Conservation (phyloP, 2,888 invertebrate species). For the Scaptomyza caliginosa region DNA sequence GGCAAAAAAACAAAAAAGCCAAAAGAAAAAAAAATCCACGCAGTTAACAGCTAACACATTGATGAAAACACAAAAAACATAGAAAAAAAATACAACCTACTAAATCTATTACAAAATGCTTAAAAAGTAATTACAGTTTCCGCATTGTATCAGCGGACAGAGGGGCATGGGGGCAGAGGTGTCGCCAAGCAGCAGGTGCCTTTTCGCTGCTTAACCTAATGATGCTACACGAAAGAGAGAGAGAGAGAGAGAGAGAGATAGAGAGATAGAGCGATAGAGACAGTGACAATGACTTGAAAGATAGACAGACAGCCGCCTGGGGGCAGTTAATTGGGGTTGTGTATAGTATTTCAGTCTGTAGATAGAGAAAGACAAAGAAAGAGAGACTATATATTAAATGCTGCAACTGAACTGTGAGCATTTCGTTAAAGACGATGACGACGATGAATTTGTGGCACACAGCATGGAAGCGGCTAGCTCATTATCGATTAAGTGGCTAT, state of each 20-base stretch:
- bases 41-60: constrained; percentile 45
- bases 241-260: background rate
- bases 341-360: constrained; percentile 2
- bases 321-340: constrained; percentile 33
- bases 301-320: constrained; percentile 6
- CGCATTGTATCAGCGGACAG: constrained; percentile 51
- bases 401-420: constrained; percentile 29
- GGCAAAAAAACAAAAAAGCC: constrained; percentile 14
- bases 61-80: constrained; percentile 17
- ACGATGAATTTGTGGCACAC: constrained; percentile 14
- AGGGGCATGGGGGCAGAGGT: constrained; percentile 4
- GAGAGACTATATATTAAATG: constrained; percentile 13
- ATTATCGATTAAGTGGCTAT: constrained; percentile 72
- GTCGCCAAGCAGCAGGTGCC: constrained; percentile 44
- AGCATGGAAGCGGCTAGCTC: constrained; percentile 35
- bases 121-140: constrained; percentile 72
- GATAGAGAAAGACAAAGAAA: background rate
- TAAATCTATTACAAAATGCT: constrained; percentile 74
- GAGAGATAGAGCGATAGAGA: background rate
- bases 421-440: constrained; percentile 59
- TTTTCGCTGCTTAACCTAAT: constrained; percentile 33
- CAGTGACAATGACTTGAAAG: constrained; percentile 44
- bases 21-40: constrained; percentile 46
- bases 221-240: constrained; percentile 21
- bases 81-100: constrained; percentile 36